These are phyloP conservation scores for Drosophila truncata DNA, from an alignment of 1,140 invertebrate species.

Conservation along the genomic window DNA sequence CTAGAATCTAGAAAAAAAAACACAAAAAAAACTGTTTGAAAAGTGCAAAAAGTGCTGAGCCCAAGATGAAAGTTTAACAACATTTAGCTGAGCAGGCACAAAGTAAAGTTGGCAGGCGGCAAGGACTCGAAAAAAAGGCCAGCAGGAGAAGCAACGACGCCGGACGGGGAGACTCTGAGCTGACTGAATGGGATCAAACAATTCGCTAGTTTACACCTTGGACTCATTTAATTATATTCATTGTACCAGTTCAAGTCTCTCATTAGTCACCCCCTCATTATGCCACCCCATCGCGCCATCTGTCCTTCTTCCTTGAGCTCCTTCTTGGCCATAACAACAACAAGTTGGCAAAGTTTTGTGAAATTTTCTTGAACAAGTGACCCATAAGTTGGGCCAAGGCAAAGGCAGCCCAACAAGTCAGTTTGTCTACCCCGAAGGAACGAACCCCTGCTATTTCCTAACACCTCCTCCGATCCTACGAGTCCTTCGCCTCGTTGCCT, in stretches of 20 bases:
- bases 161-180: slow-evolving; percentile 5
- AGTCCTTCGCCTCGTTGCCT: slow-evolving; percentile 33
- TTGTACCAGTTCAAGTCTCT: slow-evolving; percentile 62
- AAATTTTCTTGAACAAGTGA: slow-evolving; percentile 69
- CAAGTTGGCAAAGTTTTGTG: slow-evolving; percentile 69
- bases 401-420: slow-evolving; percentile 12
- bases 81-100: slow-evolving; percentile 72
- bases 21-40: slow-evolving; percentile 28
- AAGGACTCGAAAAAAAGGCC: slow-evolving; percentile 23
- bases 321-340: slow-evolving; percentile 36
- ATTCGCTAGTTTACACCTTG: slow-evolving; percentile 83
- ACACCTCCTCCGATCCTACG: slow-evolving; percentile 2
- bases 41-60: slow-evolving; percentile 65
- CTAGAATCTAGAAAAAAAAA: slow-evolving; percentile 10
- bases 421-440: slow-evolving; percentile 7
- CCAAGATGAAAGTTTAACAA: slow-evolving; percentile 73
- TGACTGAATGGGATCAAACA: slow-evolving; percentile 80
- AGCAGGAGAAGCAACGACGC: slow-evolving; percentile 9
- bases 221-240: slow-evolving; percentile 82
- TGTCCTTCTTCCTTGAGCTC: not conserved
- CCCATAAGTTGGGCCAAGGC: slow-evolving; percentile 63
- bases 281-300: slow-evolving; percentile 5
- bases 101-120: slow-evolving; percentile 46
- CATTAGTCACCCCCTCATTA: slow-evolving; percentile 61
- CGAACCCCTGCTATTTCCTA: slow-evolving; percentile 7